A percentile compares a stretch with the other conserved stretches of the same genome.
Conservation (phyloP, 1,140 invertebrate genomes). For the Lordiphosa mommai region DNA sequence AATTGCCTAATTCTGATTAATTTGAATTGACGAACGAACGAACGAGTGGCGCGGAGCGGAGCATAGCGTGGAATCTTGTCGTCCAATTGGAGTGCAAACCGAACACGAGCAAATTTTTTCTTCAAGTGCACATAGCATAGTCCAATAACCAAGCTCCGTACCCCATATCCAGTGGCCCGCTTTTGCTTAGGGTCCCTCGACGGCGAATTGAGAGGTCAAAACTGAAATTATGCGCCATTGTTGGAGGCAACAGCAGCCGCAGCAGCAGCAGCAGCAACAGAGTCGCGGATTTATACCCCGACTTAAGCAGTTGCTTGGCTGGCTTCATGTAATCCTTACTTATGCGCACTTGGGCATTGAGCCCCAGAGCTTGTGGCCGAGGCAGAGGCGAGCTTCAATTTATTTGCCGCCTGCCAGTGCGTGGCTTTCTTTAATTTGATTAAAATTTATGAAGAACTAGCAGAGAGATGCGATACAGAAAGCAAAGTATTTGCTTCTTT, state of each 20-base stretch:
- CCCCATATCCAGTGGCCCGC: conserved; percentile 17
- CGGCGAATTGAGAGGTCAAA: conserved; percentile 72
- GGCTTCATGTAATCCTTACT: conserved; percentile 64
- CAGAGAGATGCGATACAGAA: conserved; percentile 3
- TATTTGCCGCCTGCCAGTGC: conserved; percentile 48
- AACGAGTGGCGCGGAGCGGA: not conserved
- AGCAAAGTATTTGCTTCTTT: not conserved
- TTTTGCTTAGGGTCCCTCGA: conserved; percentile 37
- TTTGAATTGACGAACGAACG: conserved; percentile 62
- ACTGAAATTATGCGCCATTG: conserved; percentile 72
- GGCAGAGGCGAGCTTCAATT: conserved; percentile 42
- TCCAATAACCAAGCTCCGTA: conserved; percentile 23
- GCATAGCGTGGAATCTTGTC: not conserved
- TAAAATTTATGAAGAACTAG: conserved; percentile 70
- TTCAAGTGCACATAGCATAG: conserved; percentile 23
- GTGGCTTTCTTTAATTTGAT: conserved; percentile 68
- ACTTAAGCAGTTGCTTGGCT: conserved; percentile 11
- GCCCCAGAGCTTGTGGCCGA: not conserved
- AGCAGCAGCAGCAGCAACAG: not conserved
- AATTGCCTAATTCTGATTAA: conserved; percentile 79
- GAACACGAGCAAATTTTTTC: conserved; percentile 30
- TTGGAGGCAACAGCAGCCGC: conserved; percentile 29
- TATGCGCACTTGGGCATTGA: conserved; percentile 50
- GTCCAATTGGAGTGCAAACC: conserved; percentile 26
- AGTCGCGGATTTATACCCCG: conserved; percentile 21